Evolutionary conservation across 2,113 vertebrate genomes (phyloP).

Genomic region (Maccullochella peelii): DNA sequence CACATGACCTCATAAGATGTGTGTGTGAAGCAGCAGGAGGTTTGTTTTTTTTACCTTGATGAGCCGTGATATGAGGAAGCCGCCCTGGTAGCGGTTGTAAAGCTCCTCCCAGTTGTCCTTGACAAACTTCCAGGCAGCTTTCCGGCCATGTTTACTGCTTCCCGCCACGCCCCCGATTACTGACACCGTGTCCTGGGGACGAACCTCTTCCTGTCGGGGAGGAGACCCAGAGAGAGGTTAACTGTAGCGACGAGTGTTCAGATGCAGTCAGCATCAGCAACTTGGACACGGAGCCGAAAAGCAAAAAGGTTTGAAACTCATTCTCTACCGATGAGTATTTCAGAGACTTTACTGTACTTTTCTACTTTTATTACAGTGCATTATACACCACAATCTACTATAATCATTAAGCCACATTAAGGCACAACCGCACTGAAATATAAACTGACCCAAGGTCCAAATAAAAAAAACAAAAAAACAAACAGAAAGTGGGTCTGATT

Average conservation of each 20-base stretch:
- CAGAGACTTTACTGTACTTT: not conserved
- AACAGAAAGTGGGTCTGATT: not conserved
- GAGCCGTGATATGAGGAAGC: slow-evolving; percentile 97
- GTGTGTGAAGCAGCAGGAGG: not conserved
- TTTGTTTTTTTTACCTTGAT: slow-evolving; percentile 88
- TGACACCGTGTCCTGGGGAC: slow-evolving; percentile 97
- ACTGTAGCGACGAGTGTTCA: too few species aligned
- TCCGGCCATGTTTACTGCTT: slow-evolving; percentile 95
- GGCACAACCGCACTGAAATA: not conserved
- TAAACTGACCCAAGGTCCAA: not conserved
- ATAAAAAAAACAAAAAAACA: not conserved
- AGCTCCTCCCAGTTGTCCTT: slow-evolving; percentile 99
- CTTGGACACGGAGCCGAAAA: not conserved
- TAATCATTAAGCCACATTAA: not conserved
- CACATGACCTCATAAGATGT: not conserved
- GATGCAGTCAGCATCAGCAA: not conserved
- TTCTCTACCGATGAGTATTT: not conserved
- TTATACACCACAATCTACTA: not conserved
- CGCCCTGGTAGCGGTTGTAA: slow-evolving; percentile 98
- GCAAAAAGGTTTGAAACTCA: not conserved
- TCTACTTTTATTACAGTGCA: not conserved
- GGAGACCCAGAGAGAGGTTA: not conserved
- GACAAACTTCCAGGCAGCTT: slow-evolving; percentile 97
- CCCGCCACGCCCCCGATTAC: slow-evolving; percentile 97
- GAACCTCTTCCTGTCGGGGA: slow-evolving; percentile 92